Base-by-base conservation (phyloP, 2,888 invertebrate species). In the Chorisops tibialis region DNA sequence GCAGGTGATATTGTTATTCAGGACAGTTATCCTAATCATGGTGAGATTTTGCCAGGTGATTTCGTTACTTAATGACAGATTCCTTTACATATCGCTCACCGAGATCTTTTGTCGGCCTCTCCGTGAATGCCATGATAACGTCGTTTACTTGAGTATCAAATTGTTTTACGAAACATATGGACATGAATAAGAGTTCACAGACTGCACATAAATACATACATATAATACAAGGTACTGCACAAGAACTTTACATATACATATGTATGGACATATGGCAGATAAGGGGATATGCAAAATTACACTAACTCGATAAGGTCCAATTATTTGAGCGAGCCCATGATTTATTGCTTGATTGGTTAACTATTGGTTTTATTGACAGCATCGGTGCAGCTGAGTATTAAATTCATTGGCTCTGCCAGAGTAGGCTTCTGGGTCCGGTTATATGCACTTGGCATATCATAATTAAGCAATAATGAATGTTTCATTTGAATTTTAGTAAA, bases 11-110 rank as follows among this genome's bases (percentile, higher is more conserved):
- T 56, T 56, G 56, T 56, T 56, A 56, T 56, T 45, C 45, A 43
- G 56, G 56, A 56, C 56, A 56, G 56, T 45, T 56, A 56, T 56
- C 56, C 56, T 56, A 56, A 56, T 56, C 56, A 56, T 43, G 43
- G 56, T 45, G 30, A 56, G 56, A 56, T 56, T 56, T 30, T 21
- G 56, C 43, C 43, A 56, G 56, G 24, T 43, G 43, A 24, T 56
- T 56, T 56, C 45, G 30, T 43, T 43, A 21, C 43, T 45, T 37
- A 56, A 43, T 56, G 56, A 56, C 56, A 56, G 56, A 56, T 56
- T 56, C 56, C 18, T 56, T 56, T 56, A 56, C 56, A 56, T 56
- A 56, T 56, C 56, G 45, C 43, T 30, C 7, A 45, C 30, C n/a
- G 56, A 56, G 56, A 56, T 56, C 56, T 56, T 56, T 56, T 56